Evolutionary conservation across 2,113 vertebrate genomes (phyloP).

Genomic region (Trichechus manatus): DNA sequence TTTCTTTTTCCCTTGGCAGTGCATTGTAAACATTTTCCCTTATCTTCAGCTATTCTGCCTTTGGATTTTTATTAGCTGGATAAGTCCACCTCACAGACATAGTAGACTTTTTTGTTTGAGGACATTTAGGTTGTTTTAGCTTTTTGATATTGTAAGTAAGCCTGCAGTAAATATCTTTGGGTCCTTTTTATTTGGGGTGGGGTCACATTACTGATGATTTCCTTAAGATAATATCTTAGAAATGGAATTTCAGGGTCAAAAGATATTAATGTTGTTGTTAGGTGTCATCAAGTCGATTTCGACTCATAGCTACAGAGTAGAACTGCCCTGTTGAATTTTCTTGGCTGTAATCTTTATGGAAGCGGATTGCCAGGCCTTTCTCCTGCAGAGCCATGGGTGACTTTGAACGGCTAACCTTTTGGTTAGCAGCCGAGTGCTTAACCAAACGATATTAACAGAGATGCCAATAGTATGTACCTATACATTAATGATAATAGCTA

Average conservation of each 20-base stretch:
- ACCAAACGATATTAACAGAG: background rate
- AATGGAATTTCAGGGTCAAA: background rate
- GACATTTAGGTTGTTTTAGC: background rate
- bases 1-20: background rate
- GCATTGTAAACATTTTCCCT: too few species aligned
- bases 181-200: background rate
- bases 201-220: background rate
- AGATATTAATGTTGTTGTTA: background rate
- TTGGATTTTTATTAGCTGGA: background rate
- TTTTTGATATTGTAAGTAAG: background rate
- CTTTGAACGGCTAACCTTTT: background rate
- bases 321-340: background rate
- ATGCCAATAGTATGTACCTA: background rate
- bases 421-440: background rate
- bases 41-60: background rate
- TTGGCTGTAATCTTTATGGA: background rate
- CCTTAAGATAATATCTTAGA: background rate
- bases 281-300: background rate
- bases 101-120: background rate
- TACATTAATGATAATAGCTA: background rate
- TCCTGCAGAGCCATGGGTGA: background rate
- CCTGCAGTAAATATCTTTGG: background rate
- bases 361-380: background rate
- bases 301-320: background rate
- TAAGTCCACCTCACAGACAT: background rate